Conservation (phyloP, 2,113 vertebrate genomes). For the Hemichromis elongatus region DNA sequence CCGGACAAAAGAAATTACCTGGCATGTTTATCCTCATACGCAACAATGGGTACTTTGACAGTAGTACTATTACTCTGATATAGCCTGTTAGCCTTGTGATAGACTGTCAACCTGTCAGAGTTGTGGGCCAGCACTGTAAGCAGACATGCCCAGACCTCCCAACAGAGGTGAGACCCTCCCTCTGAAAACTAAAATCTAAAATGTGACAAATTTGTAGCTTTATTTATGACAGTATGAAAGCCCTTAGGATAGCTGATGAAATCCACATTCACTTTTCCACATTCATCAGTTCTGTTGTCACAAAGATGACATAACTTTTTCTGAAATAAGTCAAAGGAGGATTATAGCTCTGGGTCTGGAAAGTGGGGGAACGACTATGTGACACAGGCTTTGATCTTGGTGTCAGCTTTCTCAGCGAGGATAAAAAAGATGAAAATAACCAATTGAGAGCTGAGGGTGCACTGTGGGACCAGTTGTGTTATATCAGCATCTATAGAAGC, state of each 20-base stretch:
- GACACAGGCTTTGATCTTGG: background rate
- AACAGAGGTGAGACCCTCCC: background rate
- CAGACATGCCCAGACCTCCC: no score
- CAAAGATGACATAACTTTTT: no score
- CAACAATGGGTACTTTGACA: background rate
- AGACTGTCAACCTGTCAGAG: background rate
- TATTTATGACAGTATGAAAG: background rate
- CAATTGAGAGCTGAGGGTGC: background rate
- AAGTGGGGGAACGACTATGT: background rate
- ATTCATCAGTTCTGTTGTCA: background rate
- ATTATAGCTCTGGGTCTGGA: background rate
- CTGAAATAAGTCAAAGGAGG: background rate
- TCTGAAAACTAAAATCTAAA: background rate
- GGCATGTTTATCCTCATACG: background rate
- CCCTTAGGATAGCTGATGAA: background rate
- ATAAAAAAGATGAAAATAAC: background rate
- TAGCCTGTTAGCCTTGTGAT: no score
- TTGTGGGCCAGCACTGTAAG: no score
- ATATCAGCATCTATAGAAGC: background rate
- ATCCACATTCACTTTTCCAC: background rate
- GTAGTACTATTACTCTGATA: background rate
- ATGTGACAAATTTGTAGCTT: background rate
- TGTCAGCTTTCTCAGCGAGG: background rate
- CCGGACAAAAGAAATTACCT: accelerated
- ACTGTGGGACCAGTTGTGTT: background rate